Conservation (phyloP, 2,113 vertebrate genomes). For the Scatophagus argus region DNA sequence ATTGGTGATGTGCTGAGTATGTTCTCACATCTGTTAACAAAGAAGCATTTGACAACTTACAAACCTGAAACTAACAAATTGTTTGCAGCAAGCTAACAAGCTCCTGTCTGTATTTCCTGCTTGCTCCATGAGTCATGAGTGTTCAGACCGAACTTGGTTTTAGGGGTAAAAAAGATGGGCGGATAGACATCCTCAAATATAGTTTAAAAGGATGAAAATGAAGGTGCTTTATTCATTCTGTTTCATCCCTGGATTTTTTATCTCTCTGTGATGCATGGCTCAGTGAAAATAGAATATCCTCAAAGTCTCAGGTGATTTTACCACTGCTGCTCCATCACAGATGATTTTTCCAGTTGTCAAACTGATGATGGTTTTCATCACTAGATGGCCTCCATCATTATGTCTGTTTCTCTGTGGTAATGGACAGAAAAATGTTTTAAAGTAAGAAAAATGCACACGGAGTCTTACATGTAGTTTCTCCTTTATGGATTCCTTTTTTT, state of each 20-base stretch:
- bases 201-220: constrained; percentile 50
- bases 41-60: constrained; percentile 54
- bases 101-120: constrained; percentile 2
- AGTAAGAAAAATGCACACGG: constrained; percentile 8
- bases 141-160: constrained; percentile 25
- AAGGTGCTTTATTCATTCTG: constrained; percentile 18
- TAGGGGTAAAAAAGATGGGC: constrained; percentile 25
- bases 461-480: not conserved
- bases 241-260: constrained; percentile 41
- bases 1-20: constrained; percentile 49
- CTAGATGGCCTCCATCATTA: constrained; percentile 19
- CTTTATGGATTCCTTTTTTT: not conserved
- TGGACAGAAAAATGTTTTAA: not conserved
- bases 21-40: constrained; percentile 59
- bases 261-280: constrained; percentile 33
- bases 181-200: not conserved
- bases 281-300: constrained; percentile 34
- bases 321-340: constrained; percentile 26
- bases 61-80: constrained; percentile 49
- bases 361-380: constrained; percentile 21
- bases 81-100: constrained; percentile 40
- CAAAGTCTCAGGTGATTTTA: constrained; percentile 41
- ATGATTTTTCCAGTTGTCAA: constrained; percentile 38
- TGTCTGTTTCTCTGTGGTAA: constrained; percentile 15
- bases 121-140: constrained; percentile 28